These are phyloP conservation scores for Hippocampus kuda DNA, from an alignment of 2,797 vertebrate genomes.

Conservation along the genomic window DNA sequence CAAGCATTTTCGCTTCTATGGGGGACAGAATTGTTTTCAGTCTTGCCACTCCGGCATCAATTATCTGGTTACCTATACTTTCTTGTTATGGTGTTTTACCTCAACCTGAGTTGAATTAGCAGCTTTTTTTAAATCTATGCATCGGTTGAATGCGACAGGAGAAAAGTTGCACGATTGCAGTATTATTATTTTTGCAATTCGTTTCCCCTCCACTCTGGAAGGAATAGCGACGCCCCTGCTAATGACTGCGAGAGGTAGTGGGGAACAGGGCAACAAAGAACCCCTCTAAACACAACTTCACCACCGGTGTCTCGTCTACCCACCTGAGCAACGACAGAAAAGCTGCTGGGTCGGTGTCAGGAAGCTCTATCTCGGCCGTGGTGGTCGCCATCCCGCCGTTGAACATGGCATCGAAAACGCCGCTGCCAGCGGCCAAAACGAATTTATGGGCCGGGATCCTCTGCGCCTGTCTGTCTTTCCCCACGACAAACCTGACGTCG, in stretches of 20 bases:
- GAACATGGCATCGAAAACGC: slow-evolving; percentile 92
- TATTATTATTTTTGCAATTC: too few relatives aligned
- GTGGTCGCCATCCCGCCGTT: slow-evolving; percentile 91
- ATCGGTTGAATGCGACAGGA: too few relatives aligned
- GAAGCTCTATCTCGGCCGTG: slow-evolving; percentile 85
- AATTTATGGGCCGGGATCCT: slow-evolving; percentile 87
- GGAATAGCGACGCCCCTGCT: background rate
- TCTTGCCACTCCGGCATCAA: background rate
- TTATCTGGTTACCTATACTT: background rate
- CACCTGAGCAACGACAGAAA: slow-evolving; percentile 85
- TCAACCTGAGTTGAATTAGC: too few relatives aligned
- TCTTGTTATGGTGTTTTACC: too few relatives aligned
- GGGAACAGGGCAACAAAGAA: background rate
- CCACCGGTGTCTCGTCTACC: background rate
- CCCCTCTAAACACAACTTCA: background rate
- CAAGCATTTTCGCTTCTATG: too few relatives aligned
- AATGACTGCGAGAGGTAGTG: background rate
- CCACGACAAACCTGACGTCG: slow-evolving; percentile 83
- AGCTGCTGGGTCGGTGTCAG: slow-evolving; percentile 85
- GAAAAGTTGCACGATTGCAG: too few relatives aligned
- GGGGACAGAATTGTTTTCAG: background rate
- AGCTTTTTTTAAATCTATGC: too few relatives aligned
- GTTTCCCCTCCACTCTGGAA: too few relatives aligned
- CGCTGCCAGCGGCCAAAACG: slow-evolving; percentile 84
- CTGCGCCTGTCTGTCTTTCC: slow-evolving; percentile 77